Base-by-base conservation (phyloP, 2,113 vertebrate genomes). In the Menidia beryllina region DNA sequence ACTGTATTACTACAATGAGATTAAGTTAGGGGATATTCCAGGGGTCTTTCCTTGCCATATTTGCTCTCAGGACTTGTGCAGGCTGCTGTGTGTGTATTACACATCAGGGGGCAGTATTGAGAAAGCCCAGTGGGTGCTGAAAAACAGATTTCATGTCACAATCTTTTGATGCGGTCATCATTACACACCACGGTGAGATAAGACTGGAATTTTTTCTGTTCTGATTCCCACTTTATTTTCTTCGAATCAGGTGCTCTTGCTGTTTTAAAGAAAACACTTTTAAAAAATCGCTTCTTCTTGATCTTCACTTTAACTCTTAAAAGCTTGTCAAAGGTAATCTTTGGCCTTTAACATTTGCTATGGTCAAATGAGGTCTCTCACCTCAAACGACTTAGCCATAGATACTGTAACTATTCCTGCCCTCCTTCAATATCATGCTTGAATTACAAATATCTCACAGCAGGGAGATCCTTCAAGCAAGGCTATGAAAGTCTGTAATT, bases 321-420 rank as follows among this genome's bases (percentile, higher is more conserved):
- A 54, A 36, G 7, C 6, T 20, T 14, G 14, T 2, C 34, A 27
- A 67, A 72, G 15, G 20, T 26, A 21, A 65, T 81, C 15, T 45
- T 39, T 53, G 23, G 64, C 17, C 10, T 83, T 76, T 57, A 77
- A 62, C 50, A 63, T 85, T 53, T 71, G 59, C 68, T 14, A 8
- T 75, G 88, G 84, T 84, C 80, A 90, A 71, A 69, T 45, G 55
- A 89, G 84, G 84, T 83, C 86, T 75, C 59, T 89, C 75, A 85
- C 83, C 88, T 87, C 69, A 41, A 30, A 79, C 25, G 62, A 89
- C 85, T 84, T 14, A 3, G 80, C 72, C 72, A 80, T 41, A 61
- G 66, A 89, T 79, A 80, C 84, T 69, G 83, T 4, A 72, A 85
- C 81, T 89, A 88, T 89, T 88, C 74, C 62, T 86, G 87, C 85